Evolutionary conservation across 2,888 invertebrate genomes (phyloP).

Genomic region (Hirtodrosophila histrioides): DNA sequence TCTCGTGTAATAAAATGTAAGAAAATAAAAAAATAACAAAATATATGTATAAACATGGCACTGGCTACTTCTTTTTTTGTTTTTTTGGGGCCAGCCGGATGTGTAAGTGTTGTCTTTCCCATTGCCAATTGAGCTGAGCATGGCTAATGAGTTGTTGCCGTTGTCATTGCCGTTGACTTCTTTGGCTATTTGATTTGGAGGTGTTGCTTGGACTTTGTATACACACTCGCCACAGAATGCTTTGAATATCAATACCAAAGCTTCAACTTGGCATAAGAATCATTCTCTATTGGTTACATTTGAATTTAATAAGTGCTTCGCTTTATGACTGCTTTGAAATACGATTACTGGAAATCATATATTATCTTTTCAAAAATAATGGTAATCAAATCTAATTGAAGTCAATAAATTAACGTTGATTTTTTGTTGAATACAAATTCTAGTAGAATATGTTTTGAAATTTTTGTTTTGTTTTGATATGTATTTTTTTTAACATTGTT

Average conservation of each 20-base stretch:
- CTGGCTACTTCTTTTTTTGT: constrained; percentile 1
- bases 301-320: constrained; percentile 5
- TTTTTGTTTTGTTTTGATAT: too few species aligned
- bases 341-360: too few species aligned
- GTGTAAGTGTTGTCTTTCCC: constrained; percentile 70
- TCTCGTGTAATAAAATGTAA: constrained; percentile 37
- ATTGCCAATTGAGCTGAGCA: constrained; percentile 46
- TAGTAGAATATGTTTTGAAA: too few species aligned
- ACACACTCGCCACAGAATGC: constrained; percentile 9
- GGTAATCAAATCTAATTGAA: too few species aligned
- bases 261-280: background rate
- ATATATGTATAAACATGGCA: constrained; percentile 13
- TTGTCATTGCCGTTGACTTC: constrained; percentile 6
- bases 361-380: too few species aligned
- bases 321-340: too few species aligned
- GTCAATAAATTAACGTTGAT: too few species aligned
- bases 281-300: background rate
- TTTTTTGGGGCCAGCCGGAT: constrained; percentile 55
- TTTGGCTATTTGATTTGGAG: constrained; percentile 29
- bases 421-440: too few species aligned
- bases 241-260: constrained; percentile 42
- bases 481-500: too few species aligned
- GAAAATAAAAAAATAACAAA: constrained; percentile 4
- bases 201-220: constrained; percentile 53
- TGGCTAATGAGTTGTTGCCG: constrained; percentile 67